Evolutionary conservation across 2,888 invertebrate species (phyloP).

Genomic region (Nomada fucata): DNA sequence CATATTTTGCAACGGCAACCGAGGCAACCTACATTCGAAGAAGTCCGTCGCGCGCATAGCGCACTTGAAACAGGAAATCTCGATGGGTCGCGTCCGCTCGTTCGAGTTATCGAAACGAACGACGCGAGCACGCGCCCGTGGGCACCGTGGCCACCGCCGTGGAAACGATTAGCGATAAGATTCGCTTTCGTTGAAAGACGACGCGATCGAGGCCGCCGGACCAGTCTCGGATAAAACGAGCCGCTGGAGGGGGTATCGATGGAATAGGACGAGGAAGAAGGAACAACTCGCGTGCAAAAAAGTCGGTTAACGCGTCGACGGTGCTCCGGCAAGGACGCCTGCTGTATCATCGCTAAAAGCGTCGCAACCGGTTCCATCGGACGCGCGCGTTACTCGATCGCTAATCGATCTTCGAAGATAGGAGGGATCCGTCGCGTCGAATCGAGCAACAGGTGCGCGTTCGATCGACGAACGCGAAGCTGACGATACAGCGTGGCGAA

Average conservation of each 20-base stretch:
- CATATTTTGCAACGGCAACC: slow-evolving; percentile 32
- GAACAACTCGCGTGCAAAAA: slow-evolving; percentile 48
- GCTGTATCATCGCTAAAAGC: slow-evolving; percentile 77
- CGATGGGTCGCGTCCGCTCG: not conserved
- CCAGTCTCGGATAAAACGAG: too few relatives aligned
- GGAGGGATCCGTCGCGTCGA: not conserved
- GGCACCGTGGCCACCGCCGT: too few relatives aligned
- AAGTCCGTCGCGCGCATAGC: not conserved
- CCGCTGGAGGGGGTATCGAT: not conserved
- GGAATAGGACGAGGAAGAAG: slow-evolving; percentile 2
- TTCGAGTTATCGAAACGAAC: not conserved
- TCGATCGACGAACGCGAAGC: not conserved
- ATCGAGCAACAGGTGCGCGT: too few relatives aligned
- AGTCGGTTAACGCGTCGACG: slow-evolving; percentile 45
- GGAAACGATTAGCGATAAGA: too few relatives aligned
- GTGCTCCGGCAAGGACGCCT: slow-evolving; percentile 56
- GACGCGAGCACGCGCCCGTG: too few relatives aligned
- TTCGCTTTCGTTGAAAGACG: too few relatives aligned
- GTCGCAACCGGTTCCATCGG: slow-evolving; percentile 74
- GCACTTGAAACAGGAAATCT: slow-evolving; percentile 27
- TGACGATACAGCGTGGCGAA: too few relatives aligned
- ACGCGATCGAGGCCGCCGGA: not conserved
- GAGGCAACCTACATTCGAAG: slow-evolving; percentile 29
- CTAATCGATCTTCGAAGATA: slow-evolving; percentile 33
- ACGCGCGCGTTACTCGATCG: slow-evolving; percentile 36